Conservation (phyloP, 2,113 vertebrate genomes). For the Hepsetus odoe region DNA sequence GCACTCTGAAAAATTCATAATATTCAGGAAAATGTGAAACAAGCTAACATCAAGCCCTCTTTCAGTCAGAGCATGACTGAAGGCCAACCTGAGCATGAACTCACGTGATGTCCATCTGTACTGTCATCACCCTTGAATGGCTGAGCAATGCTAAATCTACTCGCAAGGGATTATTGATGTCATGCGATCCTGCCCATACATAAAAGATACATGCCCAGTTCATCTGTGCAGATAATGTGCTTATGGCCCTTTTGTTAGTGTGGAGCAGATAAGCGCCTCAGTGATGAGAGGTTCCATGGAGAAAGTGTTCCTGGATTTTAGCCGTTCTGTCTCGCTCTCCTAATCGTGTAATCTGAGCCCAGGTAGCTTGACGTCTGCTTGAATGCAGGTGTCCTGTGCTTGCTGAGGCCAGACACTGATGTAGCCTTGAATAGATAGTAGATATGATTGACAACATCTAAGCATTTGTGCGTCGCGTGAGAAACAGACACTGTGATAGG, state of each 20-base stretch:
- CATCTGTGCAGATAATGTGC: conserved; percentile 29
- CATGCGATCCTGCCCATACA: conserved; percentile 44
- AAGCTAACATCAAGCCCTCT: neutral
- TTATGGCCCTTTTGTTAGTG: conserved; percentile 30
- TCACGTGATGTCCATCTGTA: conserved; percentile 25
- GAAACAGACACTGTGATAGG: conserved; percentile 36
- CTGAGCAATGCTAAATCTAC: conserved; percentile 4
- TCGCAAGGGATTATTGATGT: conserved; percentile 32
- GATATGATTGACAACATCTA: conserved; percentile 46
- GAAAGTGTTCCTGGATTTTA: conserved; percentile 45
- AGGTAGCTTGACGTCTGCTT: conserved; percentile 44
- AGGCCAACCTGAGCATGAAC: conserved; percentile 38
- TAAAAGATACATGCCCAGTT: conserved; percentile 34
- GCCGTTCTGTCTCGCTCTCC: conserved; percentile 30
- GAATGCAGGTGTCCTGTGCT: conserved; percentile 12
- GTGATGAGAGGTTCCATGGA: conserved; percentile 21
- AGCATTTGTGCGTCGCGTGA: conserved; percentile 38
- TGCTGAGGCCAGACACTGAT: conserved; percentile 36
- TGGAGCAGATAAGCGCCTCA: conserved; percentile 23
- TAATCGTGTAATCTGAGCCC: conserved; percentile 60
- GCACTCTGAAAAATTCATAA: conserved; percentile 6
- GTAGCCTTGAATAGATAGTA: conserved; percentile 37
- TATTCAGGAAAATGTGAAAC: conserved; percentile 1
- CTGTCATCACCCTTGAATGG: conserved; percentile 31
- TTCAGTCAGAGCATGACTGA: neutral